phyloP scores from a whole-genome alignment of 2,113 vertebrate species.

The Hylia prasina region DNA sequence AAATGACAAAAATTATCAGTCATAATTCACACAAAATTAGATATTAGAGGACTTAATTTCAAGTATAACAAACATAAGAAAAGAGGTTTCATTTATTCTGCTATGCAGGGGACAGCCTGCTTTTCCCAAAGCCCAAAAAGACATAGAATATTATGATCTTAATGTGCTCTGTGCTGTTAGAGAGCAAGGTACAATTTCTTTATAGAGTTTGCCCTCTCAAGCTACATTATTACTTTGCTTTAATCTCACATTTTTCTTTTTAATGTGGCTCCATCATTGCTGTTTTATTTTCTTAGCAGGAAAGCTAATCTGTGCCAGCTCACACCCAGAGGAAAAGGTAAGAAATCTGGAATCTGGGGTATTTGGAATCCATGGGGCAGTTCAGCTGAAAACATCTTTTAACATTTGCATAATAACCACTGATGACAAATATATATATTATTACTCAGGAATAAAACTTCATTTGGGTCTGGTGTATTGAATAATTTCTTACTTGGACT shows the following conservation, averaged over 20 bases:
- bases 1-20: neutral
- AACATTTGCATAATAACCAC: neutral
- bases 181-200: neutral
- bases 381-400: neutral
- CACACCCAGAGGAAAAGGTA: neutral
- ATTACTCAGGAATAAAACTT: neutral
- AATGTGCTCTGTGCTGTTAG: neutral
- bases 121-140: neutral
- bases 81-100: neutral
- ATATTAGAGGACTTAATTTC: neutral
- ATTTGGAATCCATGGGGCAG: neutral
- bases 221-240: neutral
- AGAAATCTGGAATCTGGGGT: neutral
- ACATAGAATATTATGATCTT: neutral
- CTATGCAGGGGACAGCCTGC: neutral
- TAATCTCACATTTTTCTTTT: neutral
- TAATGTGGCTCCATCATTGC: neutral
- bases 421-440: neutral
- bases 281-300: neutral
- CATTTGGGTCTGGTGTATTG: rapidly evolving
- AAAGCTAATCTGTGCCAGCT: neutral
- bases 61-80: neutral
- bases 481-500: neutral
- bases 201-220: neutral
- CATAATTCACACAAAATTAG: neutral